Evolutionary conservation across 1,140 invertebrate species (phyloP).

Genomic region (Bombus waltoni): DNA sequence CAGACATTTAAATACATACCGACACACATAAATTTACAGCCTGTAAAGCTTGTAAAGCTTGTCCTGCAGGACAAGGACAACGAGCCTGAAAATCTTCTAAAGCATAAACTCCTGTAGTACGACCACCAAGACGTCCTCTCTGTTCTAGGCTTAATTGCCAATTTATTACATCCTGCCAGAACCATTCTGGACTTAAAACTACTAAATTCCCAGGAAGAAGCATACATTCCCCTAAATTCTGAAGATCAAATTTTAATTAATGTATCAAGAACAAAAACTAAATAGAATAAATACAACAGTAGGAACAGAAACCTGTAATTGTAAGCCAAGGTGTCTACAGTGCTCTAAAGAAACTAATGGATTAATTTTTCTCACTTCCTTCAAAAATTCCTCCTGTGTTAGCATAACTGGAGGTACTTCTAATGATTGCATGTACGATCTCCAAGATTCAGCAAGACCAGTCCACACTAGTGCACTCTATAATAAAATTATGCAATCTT

Average conservation of each 20-base stretch:
- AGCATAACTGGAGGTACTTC: conserved; percentile 79
- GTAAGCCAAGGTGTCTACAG: conserved; percentile 77
- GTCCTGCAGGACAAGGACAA: conserved; percentile 88
- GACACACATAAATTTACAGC: conserved; percentile 88
- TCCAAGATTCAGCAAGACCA: conserved; percentile 79
- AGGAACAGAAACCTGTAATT: conserved; percentile 73
- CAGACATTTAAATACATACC: conserved; percentile 75
- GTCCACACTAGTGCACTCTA: conserved; percentile 80
- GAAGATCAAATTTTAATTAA: conserved; percentile 17
- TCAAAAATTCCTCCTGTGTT: conserved; percentile 75
- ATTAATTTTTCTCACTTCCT: conserved; percentile 80
- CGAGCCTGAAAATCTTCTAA: conserved; percentile 91
- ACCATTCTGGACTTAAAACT: conserved; percentile 89
- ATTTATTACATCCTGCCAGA: conserved; percentile 88
- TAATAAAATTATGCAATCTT: conserved; percentile 62
- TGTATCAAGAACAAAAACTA: background rate
- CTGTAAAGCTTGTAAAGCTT: conserved; percentile 88
- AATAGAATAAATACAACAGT: background rate
- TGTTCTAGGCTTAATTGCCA: conserved; percentile 88
- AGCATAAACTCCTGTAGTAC: conserved; percentile 90
- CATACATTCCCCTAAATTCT: conserved; percentile 79
- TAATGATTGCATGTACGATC: conserved; percentile 74
- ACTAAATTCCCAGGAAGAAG: conserved; percentile 86
- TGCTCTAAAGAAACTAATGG: conserved; percentile 79
- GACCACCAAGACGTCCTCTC: conserved; percentile 84